Percentiles rank a stretch among this genome's conserved stretches.
Evolutionary conservation across 2,113 vertebrate species (phyloP).

Genomic region (Tragelaphus buxtoni): DNA sequence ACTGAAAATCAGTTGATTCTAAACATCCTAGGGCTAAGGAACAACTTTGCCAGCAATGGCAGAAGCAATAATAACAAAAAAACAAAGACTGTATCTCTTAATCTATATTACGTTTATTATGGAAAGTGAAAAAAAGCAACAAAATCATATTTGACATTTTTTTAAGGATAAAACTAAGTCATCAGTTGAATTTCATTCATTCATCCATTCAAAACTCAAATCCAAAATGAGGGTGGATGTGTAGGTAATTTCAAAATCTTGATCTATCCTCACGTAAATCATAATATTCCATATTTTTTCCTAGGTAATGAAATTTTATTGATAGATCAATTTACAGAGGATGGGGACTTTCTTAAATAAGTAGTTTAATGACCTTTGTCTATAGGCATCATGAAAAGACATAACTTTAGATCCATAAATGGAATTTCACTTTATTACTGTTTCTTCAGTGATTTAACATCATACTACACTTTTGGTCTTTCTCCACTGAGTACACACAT

Average conservation of each 20-base stretch:
- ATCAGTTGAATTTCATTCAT: conserved; percentile 17
- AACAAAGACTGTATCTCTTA: not conserved
- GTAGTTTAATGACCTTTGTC: not conserved
- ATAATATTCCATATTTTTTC: conserved; percentile 4
- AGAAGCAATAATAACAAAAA: not conserved
- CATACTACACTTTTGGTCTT: conserved; percentile 11
- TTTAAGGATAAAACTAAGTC: conserved; percentile 7
- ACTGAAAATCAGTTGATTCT: not conserved
- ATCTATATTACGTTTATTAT: conserved; percentile 54
- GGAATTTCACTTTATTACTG: conserved; percentile 21
- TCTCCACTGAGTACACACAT: conserved; percentile 8
- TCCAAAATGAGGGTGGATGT: not conserved
- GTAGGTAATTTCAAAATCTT: conserved; percentile 12
- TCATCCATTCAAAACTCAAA: conserved; percentile 6
- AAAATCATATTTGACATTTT: conserved; percentile 32
- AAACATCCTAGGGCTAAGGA: not conserved
- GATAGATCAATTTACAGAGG: not conserved
- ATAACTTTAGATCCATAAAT: conserved; percentile 37
- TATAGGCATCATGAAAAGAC: not conserved
- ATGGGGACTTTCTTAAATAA: conserved; percentile 21
- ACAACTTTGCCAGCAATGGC: not conserved
- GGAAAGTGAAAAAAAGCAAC: conserved; percentile 38
- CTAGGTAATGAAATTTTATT: conserved; percentile 23
- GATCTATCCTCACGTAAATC: not conserved
- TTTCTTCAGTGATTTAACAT: conserved; percentile 25